These are phyloP conservation scores for Portevinia maculata DNA, from an alignment of 2,888 invertebrate genomes.

Conservation along the genomic window DNA sequence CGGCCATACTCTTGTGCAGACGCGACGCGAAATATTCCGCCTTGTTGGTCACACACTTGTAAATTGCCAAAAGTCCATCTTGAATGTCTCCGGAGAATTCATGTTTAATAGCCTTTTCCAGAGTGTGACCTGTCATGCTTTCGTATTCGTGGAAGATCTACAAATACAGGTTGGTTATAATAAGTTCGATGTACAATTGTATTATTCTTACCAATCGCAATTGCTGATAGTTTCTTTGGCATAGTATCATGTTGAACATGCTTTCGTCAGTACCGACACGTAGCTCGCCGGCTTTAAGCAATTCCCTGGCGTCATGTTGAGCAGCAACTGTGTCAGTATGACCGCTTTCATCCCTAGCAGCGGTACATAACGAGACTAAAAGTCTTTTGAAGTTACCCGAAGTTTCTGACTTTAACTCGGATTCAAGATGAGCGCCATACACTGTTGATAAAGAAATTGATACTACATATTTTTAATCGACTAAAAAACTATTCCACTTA, in stretches of 20 bases:
- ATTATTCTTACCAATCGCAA: conserved; percentile 79
- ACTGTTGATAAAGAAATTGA: conserved; percentile 83
- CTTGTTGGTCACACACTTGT: conserved; percentile 91
- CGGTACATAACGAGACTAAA: conserved; percentile 92
- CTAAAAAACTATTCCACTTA: conserved; percentile 83
- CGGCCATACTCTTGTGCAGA: conserved; percentile 94
- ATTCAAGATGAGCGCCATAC: conserved; percentile 90
- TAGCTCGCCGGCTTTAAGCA: conserved; percentile 89
- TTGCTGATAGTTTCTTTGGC: conserved; percentile 89
- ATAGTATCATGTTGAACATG: conserved; percentile 92
- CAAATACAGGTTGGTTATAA: neutral
- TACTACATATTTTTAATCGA: neutral
- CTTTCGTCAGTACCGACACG: conserved; percentile 93
- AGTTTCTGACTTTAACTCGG: conserved; percentile 93
- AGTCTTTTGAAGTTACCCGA: conserved; percentile 95
- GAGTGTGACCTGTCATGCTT: conserved; percentile 89
- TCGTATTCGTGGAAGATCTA: conserved; percentile 83
- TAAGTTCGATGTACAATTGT: neutral
- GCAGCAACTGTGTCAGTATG: conserved; percentile 89
- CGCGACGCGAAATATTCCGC: conserved; percentile 93
- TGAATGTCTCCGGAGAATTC: conserved; percentile 93
- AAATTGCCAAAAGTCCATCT: conserved; percentile 91
- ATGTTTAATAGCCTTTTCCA: conserved; percentile 90
- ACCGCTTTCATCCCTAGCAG: conserved; percentile 88
- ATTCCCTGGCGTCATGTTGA: conserved; percentile 90